These are phyloP conservation scores for Endotricha flammealis DNA, from an alignment of 2,888 invertebrate genomes.

Conservation along the genomic window DNA sequence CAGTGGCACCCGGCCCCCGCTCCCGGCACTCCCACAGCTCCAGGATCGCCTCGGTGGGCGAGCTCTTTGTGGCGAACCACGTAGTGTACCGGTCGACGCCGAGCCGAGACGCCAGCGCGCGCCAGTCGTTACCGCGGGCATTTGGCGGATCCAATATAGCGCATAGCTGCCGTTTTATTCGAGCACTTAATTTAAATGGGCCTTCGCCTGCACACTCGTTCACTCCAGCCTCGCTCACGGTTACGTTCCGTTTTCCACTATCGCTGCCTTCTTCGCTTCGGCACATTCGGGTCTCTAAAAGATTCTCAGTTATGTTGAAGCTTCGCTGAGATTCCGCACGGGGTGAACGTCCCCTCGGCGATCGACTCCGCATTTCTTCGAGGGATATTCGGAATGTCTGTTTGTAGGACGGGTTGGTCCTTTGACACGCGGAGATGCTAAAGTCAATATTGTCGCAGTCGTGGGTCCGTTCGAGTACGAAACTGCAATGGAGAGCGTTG, in stretches of 20 bases:
- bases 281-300: slow-evolving; percentile 67
- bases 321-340: slow-evolving; percentile 67
- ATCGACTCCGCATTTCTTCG: slow-evolving; percentile 64
- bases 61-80: slow-evolving; percentile 97
- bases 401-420: slow-evolving; percentile 70
- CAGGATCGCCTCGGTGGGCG: slow-evolving; percentile 97
- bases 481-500: slow-evolving; percentile 93
- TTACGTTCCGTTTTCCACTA: slow-evolving; percentile 69
- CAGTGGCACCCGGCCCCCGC: slow-evolving; percentile 88
- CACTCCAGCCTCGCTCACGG: slow-evolving; percentile 80
- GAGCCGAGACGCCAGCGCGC: slow-evolving; percentile 94
- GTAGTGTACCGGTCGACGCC: slow-evolving; percentile 97
- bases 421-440: slow-evolving; percentile 64
- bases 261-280: slow-evolving; percentile 69
- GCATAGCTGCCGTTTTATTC: slow-evolving; percentile 75
- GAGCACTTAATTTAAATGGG: slow-evolving; percentile 78
- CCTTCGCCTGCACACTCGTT: slow-evolving; percentile 79
- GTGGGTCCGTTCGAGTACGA: slow-evolving; percentile 86
- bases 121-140: slow-evolving; percentile 96
- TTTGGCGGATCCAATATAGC: slow-evolving; percentile 93
- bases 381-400: slow-evolving; percentile 71
- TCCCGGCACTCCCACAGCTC: slow-evolving; percentile 97
- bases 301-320: slow-evolving; percentile 71
- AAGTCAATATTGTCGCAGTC: slow-evolving; percentile 71
- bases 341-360: slow-evolving; percentile 67